Evolutionary conservation across 37 sponge, comb jelly and placozoan species (phyloP).

Genomic region (Geodia barretti): DNA sequence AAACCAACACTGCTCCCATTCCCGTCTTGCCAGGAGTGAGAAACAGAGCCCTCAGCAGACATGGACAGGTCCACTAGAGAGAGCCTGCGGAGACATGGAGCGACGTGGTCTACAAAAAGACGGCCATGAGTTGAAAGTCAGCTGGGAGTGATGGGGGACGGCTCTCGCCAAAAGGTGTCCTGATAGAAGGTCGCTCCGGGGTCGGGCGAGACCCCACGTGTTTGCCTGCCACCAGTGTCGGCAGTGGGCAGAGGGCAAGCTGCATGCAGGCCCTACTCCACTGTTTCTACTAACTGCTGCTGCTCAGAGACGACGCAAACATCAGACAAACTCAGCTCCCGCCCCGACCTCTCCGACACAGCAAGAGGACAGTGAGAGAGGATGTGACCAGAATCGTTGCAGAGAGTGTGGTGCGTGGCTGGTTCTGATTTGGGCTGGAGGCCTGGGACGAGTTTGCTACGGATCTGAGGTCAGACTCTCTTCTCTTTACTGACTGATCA

Average conservation of each 20-base stretch:
- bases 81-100: not conserved
- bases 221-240: constrained; percentile 12
- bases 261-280: constrained; percentile 1
- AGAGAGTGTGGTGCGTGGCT: not conserved
- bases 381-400: not conserved
- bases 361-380: not conserved
- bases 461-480: not conserved
- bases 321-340: not conserved
- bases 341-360: constrained; percentile 20
- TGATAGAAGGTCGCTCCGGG: constrained; percentile 12
- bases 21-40: not conserved
- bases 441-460: constrained; percentile 15
- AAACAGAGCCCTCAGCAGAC: not conserved
- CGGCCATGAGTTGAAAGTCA: not conserved
- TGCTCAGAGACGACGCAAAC: not conserved
- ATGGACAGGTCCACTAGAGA: not conserved
- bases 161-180: not conserved
- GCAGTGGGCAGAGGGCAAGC: constrained; percentile 15
- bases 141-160: not conserved
- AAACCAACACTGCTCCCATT: not conserved
- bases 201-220: constrained; percentile 10
- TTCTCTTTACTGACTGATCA: constrained; percentile 8
- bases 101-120: not conserved
- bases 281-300: constrained; percentile 17
- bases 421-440: constrained; percentile 10